Evolutionary conservation across 1,140 invertebrate genomes (phyloP), one percentile per base, ranked within the genome.

Genomic region (Zaprionus tsacasi): DNA sequence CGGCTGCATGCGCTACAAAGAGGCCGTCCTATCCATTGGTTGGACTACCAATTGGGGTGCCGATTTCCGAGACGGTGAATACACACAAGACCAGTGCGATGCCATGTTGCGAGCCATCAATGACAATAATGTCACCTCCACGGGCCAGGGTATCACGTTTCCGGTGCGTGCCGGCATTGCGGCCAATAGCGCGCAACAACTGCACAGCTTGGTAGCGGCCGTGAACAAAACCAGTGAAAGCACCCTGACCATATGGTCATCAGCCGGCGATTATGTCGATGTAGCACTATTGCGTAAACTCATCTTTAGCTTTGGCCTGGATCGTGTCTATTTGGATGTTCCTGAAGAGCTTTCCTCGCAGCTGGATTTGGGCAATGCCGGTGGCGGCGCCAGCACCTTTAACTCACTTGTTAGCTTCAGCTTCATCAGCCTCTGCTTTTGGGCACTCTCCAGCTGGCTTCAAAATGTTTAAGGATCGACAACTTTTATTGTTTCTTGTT

Each of bases 31-130:
- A 8, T 98, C 97, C 3, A 93, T 98, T 15, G 98, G 98, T 13
- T 99, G 98, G 98, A 98, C 96, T 2, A 98, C 97, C 1, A 93
- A 93, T 50, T 95, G 94, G 81, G 94, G 93, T 1, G 91, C 91
- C 1, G 92, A 94, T 58, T 75, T 70, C n/a, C 91, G 92, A 8
- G 94, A 93, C 0, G 93, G 94, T 3, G 93, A 93, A 15, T 98
- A 98, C 91, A 95, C 94, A 0, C 83, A 94, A 30, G 93, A 95
- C 0, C 95, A 97, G 43, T 94, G 97, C 0, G 93, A 95, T 0
- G 93, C 94, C 30, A 98, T 98, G 97, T 79, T 96, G n/a, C 83
- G 95, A 10, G 79, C 93, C 12, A 78, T 87, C 6, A 63, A 55
- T 25, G 58, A 60, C 36, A 92, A 91, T 57, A 91, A 92, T 63